Conservation (phyloP, 2,888 invertebrate species). For the Tipula unca region DNA sequence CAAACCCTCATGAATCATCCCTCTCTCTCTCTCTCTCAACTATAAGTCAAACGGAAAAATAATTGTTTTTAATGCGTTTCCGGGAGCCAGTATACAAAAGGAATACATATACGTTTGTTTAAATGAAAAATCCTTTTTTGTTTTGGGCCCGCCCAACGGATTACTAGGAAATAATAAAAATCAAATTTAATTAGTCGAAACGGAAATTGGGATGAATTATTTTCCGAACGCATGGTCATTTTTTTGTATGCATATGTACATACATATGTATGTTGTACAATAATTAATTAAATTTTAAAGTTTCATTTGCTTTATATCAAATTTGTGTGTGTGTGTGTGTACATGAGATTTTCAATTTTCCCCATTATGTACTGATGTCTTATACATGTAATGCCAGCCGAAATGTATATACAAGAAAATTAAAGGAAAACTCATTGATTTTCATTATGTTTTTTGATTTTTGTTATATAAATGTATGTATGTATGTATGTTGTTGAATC, state of each 20-base stretch:
- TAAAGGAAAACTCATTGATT: background rate
- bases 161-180: background rate
- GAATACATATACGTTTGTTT: background rate
- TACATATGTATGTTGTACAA: too few relatives aligned
- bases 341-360: background rate
- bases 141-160: background rate
- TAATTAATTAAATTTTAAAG: background rate
- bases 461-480: too few relatives aligned
- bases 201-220: background rate
- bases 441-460: background rate
- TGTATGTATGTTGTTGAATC: background rate
- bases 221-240: background rate
- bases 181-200: background rate
- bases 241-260: too few relatives aligned
- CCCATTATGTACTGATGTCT: background rate
- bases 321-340: background rate
- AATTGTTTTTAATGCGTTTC: conserved; percentile 4
- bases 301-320: background rate
- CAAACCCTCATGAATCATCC: background rate
- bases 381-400: background rate
- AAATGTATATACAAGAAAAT: background rate
- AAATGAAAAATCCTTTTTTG: background rate
- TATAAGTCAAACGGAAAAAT: background rate
- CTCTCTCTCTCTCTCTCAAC: background rate
- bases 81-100: background rate